Evolutionary conservation across 2,888 invertebrate genomes (phyloP), one percentile per base, ranked within the genome.

Genomic region (Urechis unicinctus): DNA sequence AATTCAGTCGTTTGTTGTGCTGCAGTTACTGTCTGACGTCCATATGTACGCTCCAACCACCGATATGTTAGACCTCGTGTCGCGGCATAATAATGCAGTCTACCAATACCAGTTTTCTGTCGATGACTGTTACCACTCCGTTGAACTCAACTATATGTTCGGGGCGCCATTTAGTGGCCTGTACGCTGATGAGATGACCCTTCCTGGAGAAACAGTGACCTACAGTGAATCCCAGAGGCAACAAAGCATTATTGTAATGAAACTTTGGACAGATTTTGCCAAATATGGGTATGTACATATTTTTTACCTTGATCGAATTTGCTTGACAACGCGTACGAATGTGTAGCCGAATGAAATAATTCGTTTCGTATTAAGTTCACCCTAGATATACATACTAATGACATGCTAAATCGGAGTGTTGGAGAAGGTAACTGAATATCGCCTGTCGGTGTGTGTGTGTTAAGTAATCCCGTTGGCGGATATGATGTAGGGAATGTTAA

Each of bases 131-230:
- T 63, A 57, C 52, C 64, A 64, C 54, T 61, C 60, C 24, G 52
- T 58, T 41, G 64, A 64, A 48, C 61, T 64, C 26, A 58, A 60
- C 54, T 64, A 60, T 44, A 55, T 64, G 25, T 64, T 63, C 49
- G 64, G 64, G 13, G 56, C 58, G 9, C 64, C 64, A n/a, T 63
- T 60, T 58, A 64, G 60, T 28, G 61, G 58, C n/a, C 41, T 45
- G 17, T 52, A 54, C 30, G 62, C 59, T 2, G 60, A 63, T 36
- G 64, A 64, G 45, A 61, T 62, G 59, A 53, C 50, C 21, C 9
- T 9, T 17, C 36, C 9, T 36, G 49, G 36, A 6, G 31, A 22
- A 22, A 26, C 24, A 22, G 28, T 36, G 30, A 54, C 25, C 36
- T 64, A 57, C 58, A 52, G 49, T 2, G 28, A 42, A 24, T 45